Conservation (phyloP, 2,113 vertebrate species). For the Eurypyga helias region DNA sequence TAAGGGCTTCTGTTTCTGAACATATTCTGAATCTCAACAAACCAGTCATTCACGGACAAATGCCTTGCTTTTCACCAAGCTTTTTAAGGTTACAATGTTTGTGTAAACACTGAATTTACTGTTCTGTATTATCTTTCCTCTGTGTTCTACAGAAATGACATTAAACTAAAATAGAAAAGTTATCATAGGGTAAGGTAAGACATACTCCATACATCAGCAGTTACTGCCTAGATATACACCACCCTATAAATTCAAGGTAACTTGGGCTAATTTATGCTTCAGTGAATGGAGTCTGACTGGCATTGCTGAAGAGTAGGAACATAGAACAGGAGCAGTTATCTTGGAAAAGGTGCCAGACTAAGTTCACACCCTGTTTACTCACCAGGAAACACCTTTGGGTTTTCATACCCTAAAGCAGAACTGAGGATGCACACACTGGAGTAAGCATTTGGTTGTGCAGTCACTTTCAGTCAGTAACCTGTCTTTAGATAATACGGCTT, state of each 20-base stretch:
- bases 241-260: background rate
- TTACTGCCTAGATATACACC: background rate
- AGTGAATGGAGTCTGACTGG: background rate
- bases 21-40: background rate
- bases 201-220: background rate
- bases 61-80: background rate
- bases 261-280: background rate
- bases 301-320: background rate
- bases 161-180: background rate
- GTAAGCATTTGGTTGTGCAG: background rate
- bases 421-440: background rate
- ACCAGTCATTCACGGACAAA: background rate
- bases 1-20: background rate
- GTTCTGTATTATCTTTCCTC: background rate
- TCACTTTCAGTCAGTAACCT: background rate
- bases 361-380: background rate
- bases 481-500: background rate
- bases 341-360: background rate
- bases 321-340: background rate
- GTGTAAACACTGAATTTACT: background rate
- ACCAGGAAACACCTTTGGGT: background rate
- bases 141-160: background rate
- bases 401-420: background rate
- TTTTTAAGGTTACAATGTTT: background rate
- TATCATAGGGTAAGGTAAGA: background rate